Percentiles rank a stretch among this genome's conserved stretches.
Conservation (phyloP, 2,797 vertebrate species). For the Tenualosa ilisha region DNA sequence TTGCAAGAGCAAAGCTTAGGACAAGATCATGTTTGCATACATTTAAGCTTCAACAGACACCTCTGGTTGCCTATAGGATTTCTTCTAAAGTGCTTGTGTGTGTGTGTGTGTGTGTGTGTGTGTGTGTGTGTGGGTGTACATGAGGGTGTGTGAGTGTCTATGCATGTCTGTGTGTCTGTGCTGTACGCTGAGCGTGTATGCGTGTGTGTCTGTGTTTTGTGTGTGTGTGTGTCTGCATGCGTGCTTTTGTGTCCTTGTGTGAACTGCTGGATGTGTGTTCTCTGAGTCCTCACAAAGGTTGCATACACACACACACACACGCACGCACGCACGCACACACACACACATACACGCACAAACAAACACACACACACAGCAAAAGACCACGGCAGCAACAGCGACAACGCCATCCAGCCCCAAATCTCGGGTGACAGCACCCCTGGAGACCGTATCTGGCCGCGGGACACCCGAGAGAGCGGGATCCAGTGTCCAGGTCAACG, state of each 20-base stretch:
- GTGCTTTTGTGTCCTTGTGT: neutral
- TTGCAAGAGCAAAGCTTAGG: neutral
- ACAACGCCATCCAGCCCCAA: neutral
- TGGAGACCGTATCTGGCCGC: neutral
- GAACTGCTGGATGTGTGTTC: too few relatives aligned
- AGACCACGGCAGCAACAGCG: neutral
- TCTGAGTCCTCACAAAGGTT: neutral
- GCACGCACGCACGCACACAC: too few relatives aligned
- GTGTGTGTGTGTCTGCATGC: too few relatives aligned
- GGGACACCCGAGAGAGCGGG: neutral
- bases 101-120: too few relatives aligned
- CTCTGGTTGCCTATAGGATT: neutral
- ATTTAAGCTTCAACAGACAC: neutral
- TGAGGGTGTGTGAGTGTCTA: too few relatives aligned
- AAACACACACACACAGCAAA: neutral
- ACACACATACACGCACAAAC: too few relatives aligned
- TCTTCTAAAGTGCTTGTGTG: too few relatives aligned
- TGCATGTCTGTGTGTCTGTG: too few relatives aligned
- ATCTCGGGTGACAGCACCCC: neutral
- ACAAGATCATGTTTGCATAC: neutral
- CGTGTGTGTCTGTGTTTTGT: neutral
- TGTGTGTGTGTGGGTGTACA: too few relatives aligned
- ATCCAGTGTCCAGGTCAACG: neutral
- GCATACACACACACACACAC: neutral
- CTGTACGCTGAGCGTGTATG: neutral